These are phyloP conservation scores for Macrosoma leucophasiata DNA, from an alignment of 2,888 invertebrate species.

Conservation along the genomic window DNA sequence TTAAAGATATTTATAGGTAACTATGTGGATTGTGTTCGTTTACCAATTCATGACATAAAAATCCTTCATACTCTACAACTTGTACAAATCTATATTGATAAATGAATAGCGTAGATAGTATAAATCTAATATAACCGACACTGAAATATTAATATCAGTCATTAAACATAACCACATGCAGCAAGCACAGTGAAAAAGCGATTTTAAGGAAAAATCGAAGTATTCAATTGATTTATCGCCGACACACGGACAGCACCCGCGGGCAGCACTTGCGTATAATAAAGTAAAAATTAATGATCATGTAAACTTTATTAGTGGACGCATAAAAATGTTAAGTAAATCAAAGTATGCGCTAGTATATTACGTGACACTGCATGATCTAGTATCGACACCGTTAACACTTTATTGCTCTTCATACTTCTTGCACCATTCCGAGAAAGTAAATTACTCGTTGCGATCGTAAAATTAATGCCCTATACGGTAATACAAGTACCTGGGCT, in stretches of 20 bases:
- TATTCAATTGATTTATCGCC: conserved; percentile 57
- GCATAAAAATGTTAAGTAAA: conserved; percentile 62
- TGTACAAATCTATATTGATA: too few relatives aligned
- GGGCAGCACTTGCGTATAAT: conserved; percentile 40
- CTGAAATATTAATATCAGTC: too few relatives aligned
- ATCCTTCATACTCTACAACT: too few relatives aligned
- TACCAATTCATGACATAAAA: too few relatives aligned
- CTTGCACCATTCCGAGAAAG: conserved; percentile 65
- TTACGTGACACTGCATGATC: conserved; percentile 30
- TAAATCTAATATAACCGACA: too few relatives aligned
- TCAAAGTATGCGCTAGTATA: conserved; percentile 44
- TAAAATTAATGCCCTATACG: conserved; percentile 66
- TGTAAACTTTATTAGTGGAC: conserved; percentile 64
- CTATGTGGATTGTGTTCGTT: too few relatives aligned
- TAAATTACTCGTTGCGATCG: conserved; percentile 62
- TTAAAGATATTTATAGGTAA: too few relatives aligned
- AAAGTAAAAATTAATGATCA: conserved; percentile 69
- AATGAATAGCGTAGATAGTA: too few relatives aligned
- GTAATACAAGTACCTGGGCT: conserved; percentile 59
- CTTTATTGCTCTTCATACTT: conserved; percentile 63
- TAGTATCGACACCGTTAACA: conserved; percentile 52
- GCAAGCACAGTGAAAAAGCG: too few relatives aligned
- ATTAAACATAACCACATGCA: too few relatives aligned
- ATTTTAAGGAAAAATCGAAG: conserved; percentile 15
- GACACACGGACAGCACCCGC: conserved; percentile 39